A percentile compares a stretch with the other conserved stretches of the same genome.
phyloP scores from a whole-genome alignment of 2,113 vertebrate species.

The Plecotus auritus region DNA sequence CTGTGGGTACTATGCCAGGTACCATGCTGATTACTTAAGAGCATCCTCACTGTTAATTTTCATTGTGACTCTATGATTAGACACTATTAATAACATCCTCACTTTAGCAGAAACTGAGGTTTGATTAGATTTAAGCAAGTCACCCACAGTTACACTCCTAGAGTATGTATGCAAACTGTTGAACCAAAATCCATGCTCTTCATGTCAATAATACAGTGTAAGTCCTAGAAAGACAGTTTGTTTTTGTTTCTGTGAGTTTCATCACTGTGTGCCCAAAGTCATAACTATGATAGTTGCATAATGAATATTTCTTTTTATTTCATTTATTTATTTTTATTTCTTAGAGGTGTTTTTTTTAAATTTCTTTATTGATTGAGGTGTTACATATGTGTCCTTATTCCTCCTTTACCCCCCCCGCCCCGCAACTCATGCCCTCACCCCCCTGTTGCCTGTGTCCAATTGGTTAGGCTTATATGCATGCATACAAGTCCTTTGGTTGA shows the following conservation, averaged over 20 bases:
- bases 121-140: neutral
- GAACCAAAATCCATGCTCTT: neutral
- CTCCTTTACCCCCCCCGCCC: too few species aligned
- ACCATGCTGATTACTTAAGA: neutral
- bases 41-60: neutral
- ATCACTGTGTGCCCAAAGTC: neutral
- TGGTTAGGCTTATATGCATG: too few species aligned
- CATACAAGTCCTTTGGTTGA: too few species aligned
- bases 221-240: neutral
- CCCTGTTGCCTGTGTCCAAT: too few species aligned
- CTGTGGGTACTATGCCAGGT: neutral
- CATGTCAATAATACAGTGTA: neutral
- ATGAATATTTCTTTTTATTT: neutral
- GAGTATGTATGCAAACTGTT: neutral
- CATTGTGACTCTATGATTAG: neutral
- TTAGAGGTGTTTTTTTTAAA: too few species aligned
- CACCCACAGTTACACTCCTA: neutral
- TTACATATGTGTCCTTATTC: too few species aligned
- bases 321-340: too few species aligned
- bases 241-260: neutral
- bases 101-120: neutral
- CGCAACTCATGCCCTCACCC: too few species aligned
- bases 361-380: too few species aligned
- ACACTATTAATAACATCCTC: neutral
- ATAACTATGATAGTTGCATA: neutral